These are phyloP conservation scores for Onychostoma macrolepis DNA, from an alignment of 2,113 vertebrate genomes.

Conservation along the genomic window DNA sequence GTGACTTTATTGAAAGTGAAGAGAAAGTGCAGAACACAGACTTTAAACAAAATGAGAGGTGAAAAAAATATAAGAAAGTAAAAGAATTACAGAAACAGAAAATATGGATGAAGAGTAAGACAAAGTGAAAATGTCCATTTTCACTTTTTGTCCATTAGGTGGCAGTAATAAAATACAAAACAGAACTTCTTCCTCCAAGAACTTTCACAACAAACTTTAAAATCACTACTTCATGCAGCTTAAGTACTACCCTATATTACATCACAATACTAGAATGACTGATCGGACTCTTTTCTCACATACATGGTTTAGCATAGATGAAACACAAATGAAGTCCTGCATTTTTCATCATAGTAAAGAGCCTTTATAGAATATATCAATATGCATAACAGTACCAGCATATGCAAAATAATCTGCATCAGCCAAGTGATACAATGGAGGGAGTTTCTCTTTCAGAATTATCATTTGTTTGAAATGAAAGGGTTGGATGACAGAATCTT, in stretches of 20 bases:
- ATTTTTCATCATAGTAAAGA: neutral
- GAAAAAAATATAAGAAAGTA: neutral
- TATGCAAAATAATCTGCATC: constrained; percentile 1
- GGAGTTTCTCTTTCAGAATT: neutral
- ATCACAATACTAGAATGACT: neutral
- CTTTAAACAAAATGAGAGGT: neutral
- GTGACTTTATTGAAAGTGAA: constrained; percentile 33
- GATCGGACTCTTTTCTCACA: neutral
- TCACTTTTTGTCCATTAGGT: neutral
- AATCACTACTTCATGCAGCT: neutral
- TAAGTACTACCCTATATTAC: neutral
- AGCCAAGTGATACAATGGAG: neutral
- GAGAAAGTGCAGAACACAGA: neutral
- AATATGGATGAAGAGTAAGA: neutral
- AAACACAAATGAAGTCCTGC: neutral
- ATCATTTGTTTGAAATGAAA: neutral
- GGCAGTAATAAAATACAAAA: neutral
- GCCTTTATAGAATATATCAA: neutral
- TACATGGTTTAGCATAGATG: neutral
- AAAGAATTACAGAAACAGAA: neutral
- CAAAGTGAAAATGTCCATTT: neutral
- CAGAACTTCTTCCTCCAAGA: neutral
- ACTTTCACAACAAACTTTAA: neutral
- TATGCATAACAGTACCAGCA: neutral
- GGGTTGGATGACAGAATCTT: neutral